These are phyloP conservation scores for Leptogaster cylindrica DNA, from an alignment of 2,888 invertebrate genomes.

Conservation along the genomic window DNA sequence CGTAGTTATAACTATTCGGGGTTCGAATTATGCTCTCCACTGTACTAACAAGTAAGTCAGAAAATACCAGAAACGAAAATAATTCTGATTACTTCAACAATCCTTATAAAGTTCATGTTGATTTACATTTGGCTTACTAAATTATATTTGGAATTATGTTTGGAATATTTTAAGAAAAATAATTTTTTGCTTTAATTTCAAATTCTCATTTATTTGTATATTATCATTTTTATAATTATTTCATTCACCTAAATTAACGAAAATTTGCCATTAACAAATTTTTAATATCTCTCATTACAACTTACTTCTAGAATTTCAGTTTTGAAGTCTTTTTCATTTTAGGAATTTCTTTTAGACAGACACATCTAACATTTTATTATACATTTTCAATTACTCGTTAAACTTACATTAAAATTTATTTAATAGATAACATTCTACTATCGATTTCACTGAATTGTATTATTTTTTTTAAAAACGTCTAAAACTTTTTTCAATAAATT, in stretches of 20 bases:
- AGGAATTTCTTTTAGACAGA: slow-evolving; percentile 26
- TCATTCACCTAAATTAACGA: slow-evolving; percentile 12
- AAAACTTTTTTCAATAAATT: slow-evolving; percentile 35
- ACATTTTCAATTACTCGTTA: background rate
- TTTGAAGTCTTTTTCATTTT: slow-evolving; percentile 34
- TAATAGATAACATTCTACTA: slow-evolving; percentile 31
- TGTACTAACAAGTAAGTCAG: too few relatives aligned
- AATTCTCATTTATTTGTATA: too few relatives aligned
- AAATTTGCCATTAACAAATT: slow-evolving; percentile 30
- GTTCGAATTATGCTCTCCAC: too few relatives aligned
- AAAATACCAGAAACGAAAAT: too few relatives aligned
- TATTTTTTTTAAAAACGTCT: slow-evolving; percentile 32
- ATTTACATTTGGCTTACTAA: too few relatives aligned
- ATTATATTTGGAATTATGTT: too few relatives aligned
- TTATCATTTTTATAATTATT: slow-evolving; percentile 15
- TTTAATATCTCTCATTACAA: slow-evolving; percentile 21
- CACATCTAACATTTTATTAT: slow-evolving; percentile 28
- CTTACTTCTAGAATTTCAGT: slow-evolving; percentile 20
- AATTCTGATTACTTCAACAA: too few relatives aligned
- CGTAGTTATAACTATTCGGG: too few relatives aligned
- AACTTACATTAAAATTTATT: slow-evolving; percentile 33
- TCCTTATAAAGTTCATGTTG: too few relatives aligned
- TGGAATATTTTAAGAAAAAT: too few relatives aligned
- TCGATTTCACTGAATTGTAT: background rate
- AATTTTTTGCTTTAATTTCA: too few relatives aligned